Evolutionary conservation across 2,113 vertebrate species (phyloP).

Genomic region (Triplophysa dalaica): DNA sequence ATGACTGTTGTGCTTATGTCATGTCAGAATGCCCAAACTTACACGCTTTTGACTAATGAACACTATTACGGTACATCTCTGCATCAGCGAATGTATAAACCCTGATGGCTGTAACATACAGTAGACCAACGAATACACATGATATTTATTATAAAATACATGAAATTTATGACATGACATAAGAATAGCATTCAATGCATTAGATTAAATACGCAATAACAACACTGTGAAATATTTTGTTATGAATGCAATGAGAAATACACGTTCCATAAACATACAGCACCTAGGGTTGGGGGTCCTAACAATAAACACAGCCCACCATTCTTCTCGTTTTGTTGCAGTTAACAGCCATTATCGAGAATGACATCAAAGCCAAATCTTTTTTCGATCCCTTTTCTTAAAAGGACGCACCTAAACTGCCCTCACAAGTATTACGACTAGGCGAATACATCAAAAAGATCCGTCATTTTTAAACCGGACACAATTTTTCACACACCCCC

Average conservation of each 20-base stretch:
- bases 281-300: too few relatives aligned
- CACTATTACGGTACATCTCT: too few relatives aligned
- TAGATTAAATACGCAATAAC: background rate
- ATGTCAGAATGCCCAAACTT: too few relatives aligned
- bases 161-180: too few relatives aligned
- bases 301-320: background rate
- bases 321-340: background rate
- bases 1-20: too few relatives aligned
- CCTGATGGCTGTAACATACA: too few relatives aligned
- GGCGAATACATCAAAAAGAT: slow-evolving; percentile 70
- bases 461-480: slow-evolving; percentile 61
- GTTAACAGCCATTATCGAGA: slow-evolving; percentile 30
- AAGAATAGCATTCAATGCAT: background rate
- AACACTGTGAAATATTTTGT: background rate
- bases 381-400: slow-evolving; percentile 34
- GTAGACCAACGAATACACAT: too few relatives aligned
- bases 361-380: slow-evolving; percentile 53
- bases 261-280: background rate
- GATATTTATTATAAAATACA: too few relatives aligned
- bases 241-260: background rate
- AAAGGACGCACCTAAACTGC: slow-evolving; percentile 48
- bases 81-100: too few relatives aligned
- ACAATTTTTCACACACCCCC: slow-evolving; percentile 62
- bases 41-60: too few relatives aligned
- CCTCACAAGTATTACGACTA: slow-evolving; percentile 61